Evolutionary conservation across 2,888 invertebrate genomes (phyloP), one percentile per base, ranked within the genome.

Genomic region (Apamea anceps): DNA sequence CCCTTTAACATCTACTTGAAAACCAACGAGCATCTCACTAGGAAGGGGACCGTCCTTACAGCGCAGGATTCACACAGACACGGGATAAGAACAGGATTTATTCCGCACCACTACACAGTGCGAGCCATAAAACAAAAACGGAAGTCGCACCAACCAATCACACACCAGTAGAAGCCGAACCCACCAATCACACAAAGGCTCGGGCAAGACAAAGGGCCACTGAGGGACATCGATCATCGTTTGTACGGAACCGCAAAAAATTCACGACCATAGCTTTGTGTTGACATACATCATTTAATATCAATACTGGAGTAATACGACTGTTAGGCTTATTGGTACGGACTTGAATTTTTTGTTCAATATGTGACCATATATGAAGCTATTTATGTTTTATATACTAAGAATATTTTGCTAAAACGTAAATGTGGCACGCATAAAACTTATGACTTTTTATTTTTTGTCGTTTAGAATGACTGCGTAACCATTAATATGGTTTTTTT

Each of bases 181-280:
- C 80, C 72, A 88, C 85, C 87, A 86, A 90, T 87, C 88, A 89
- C 85, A 75, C 81, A 80, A 82, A 80, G 68, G 81, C 82, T 77
- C 73, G 74, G 76, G 77, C 77, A 77, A 87, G 85, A 88, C 89
- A 86, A 88, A 89, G 80, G 82, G 82, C 72, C 88, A 71, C 85
- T 28, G 70, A 42, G 80, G 79, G 84, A 87, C 90, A 89, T 89
- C 81, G 68, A 87, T 89, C 89, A 89, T 89, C 89, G 86, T 90
- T 89, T 85, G 79, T 71, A 74, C 72, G 60, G n/a, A 8, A 42
- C 66, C 70, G 75, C 79, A 81, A 89, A 82, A 82, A 79, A 72
- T 82, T 67, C 48, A 21, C 65, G 15, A n/a, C 74, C 25, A 13
- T 48, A 54, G 51, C 73, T 62, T 54, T 74, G 67, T 76, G 77